Evolutionary conservation across 2,888 invertebrate species (phyloP).

Genomic region (Blomia tropicalis): DNA sequence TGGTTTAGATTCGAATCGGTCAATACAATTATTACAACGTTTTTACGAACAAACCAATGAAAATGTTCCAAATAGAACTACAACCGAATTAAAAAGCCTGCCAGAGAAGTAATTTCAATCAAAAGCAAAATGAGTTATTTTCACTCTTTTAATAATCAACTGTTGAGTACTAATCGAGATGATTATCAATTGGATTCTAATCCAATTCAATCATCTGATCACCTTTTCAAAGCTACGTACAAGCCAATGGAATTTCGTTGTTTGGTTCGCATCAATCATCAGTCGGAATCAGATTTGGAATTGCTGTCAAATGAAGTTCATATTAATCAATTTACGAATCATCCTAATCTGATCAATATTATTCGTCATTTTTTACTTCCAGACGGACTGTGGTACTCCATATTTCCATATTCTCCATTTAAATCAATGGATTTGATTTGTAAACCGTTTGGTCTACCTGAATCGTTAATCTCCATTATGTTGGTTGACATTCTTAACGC

Average conservation of each 20-base stretch:
- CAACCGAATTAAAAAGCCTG: not conserved
- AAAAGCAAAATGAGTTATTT: conserved; percentile 2
- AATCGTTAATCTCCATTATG: conserved; percentile 18
- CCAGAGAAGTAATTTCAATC: not conserved
- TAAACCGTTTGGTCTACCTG: conserved; percentile 20
- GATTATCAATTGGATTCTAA: not conserved
- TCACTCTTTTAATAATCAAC: not conserved
- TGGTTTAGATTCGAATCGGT: conserved; percentile 46
- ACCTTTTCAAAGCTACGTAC: not conserved
- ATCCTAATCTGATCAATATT: conserved; percentile 9
- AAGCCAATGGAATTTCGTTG: not conserved
- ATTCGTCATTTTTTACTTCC: not conserved
- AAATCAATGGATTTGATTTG: conserved; percentile 13
- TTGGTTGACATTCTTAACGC: conserved; percentile 22
- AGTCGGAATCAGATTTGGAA: not conserved
- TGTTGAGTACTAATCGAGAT: not conserved
- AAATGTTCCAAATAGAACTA: conserved; percentile 39
- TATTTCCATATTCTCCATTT: conserved; percentile 13
- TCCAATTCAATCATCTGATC: not conserved
- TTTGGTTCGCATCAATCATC: not conserved
- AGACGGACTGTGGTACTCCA: not conserved
- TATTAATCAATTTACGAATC: not conserved
- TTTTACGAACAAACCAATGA: conserved; percentile 93
- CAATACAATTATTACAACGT: conserved; percentile 68
- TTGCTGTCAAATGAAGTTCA: conserved; percentile 1